Percentiles rank a stretch among this genome's conserved stretches.
Conservation (phyloP, 2,888 invertebrate genomes). For the Zhengitettix transpicula region DNA sequence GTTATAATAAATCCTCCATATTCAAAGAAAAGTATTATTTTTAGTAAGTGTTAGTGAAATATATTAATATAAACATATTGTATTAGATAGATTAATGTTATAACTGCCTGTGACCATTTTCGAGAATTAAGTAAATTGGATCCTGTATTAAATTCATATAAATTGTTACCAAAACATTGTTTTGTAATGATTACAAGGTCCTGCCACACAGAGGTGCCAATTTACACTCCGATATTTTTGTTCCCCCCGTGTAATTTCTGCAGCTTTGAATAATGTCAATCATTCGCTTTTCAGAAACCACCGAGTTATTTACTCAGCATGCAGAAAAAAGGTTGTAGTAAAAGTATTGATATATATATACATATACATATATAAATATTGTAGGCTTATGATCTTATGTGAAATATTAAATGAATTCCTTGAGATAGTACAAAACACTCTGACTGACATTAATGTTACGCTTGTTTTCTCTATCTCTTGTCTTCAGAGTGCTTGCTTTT, state of each 20-base stretch:
- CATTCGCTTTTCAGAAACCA: neutral
- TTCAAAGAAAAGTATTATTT: constrained; percentile 9
- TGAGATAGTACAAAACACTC: constrained; percentile 27
- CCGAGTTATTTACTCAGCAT: neutral
- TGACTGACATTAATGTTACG: constrained; percentile 11
- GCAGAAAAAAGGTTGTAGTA: neutral
- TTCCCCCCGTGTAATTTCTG: neutral
- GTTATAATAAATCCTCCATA: neutral
- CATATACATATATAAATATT: neutral
- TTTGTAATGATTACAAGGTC: constrained; percentile 5
- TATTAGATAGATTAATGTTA: constrained; percentile 1
- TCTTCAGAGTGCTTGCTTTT: constrained; percentile 5
- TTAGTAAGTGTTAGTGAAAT: constrained; percentile 11
- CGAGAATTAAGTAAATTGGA: neutral
- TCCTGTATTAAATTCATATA: neutral
- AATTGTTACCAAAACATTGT: constrained; percentile 5
- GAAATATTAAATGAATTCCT: constrained; percentile 22
- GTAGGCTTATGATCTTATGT: neutral
- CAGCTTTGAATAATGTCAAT: constrained; percentile 6
- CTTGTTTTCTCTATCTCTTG: constrained; percentile 4
- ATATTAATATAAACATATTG: neutral
- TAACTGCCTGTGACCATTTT: neutral
- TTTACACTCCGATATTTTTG: constrained; percentile 5
- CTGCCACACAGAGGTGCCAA: constrained; percentile 12
- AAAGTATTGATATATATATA: neutral